A percentile compares a stretch with the other conserved stretches of the same genome.
phyloP scores from a whole-genome alignment of 2,888 invertebrate species.

The Noctua comes region DNA sequence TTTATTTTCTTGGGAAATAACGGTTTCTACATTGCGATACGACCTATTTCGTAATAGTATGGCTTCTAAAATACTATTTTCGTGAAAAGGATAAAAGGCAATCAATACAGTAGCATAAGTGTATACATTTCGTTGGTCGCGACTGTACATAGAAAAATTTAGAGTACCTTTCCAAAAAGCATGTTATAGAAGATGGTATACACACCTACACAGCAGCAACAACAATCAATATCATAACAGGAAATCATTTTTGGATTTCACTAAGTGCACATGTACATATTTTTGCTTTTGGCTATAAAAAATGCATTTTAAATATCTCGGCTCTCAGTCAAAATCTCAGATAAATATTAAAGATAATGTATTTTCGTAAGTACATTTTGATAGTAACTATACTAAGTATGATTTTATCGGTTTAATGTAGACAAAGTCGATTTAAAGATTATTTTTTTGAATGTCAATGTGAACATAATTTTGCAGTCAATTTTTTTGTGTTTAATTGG shows the following conservation, averaged over 20 bases:
- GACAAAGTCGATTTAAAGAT: slow-evolving; percentile 39
- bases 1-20: not conserved
- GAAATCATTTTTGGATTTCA: not conserved
- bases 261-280: slow-evolving; percentile 14
- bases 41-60: not conserved
- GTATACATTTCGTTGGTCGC: not conserved
- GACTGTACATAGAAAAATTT: not conserved
- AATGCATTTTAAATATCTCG: slow-evolving; percentile 24
- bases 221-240: not conserved
- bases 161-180: slow-evolving; percentile 10
- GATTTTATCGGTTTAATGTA: slow-evolving; percentile 38
- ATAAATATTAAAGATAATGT: slow-evolving; percentile 39
- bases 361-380: slow-evolving; percentile 41
- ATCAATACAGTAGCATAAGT: not conserved
- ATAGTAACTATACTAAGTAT: slow-evolving; percentile 3
- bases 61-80: not conserved
- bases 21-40: not conserved
- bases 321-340: slow-evolving; percentile 31
- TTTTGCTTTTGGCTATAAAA: slow-evolving; percentile 8
- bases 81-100: not conserved
- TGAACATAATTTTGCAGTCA: slow-evolving; percentile 20
- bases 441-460: slow-evolving; percentile 10
- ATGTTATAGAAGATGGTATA: not conserved
- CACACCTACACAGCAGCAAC: not conserved
- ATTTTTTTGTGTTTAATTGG: not conserved